A percentile compares a stretch with the other conserved stretches of the same genome.
phyloP scores from a whole-genome alignment of 2,797 vertebrate species.

The Anguilla megastoma region DNA sequence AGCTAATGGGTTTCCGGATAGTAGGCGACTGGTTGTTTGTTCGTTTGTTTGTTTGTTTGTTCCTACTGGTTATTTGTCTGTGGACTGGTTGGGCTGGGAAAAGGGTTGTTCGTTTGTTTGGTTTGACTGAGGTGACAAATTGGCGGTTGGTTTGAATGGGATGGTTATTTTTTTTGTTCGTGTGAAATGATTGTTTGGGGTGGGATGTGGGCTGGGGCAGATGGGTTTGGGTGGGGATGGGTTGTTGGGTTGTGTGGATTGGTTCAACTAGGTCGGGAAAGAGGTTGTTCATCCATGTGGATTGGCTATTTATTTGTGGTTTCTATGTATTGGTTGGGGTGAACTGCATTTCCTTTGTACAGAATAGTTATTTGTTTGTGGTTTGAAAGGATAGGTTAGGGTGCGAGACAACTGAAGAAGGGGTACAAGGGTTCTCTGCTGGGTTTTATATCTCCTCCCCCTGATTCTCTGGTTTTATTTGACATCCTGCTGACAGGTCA shows the following conservation, averaged over 20 bases:
- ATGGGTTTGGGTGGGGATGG: not conserved
- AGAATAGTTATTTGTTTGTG: not conserved
- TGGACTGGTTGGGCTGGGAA: not conserved
- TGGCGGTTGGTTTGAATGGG: not conserved
- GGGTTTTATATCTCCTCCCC: slow-evolving; percentile 38
- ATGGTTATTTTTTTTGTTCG: slow-evolving; percentile 3
- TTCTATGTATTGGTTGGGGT: not conserved
- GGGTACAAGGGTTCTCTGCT: slow-evolving; percentile 25
- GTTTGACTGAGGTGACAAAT: not conserved
- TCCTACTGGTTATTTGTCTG: not conserved
- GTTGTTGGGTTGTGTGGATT: not conserved
- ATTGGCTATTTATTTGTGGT: not conserved
- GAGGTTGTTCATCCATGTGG: not conserved
- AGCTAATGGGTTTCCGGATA: slow-evolving; percentile 30
- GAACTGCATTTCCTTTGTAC: not conserved
- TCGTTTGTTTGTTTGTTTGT: not conserved
- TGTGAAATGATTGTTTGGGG: not conserved
- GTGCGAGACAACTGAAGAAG: not conserved
- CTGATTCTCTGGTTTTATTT: slow-evolving; percentile 47
- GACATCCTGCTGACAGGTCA: slow-evolving; percentile 56
- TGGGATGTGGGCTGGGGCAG: not conserved
- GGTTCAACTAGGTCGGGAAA: not conserved
- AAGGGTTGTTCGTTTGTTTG: not conserved
- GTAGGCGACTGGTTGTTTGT: not conserved
- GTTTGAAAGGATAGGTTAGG: not conserved